Evolutionary conservation across 1,140 invertebrate genomes (phyloP).

Genomic region (Cepaea nemoralis): DNA sequence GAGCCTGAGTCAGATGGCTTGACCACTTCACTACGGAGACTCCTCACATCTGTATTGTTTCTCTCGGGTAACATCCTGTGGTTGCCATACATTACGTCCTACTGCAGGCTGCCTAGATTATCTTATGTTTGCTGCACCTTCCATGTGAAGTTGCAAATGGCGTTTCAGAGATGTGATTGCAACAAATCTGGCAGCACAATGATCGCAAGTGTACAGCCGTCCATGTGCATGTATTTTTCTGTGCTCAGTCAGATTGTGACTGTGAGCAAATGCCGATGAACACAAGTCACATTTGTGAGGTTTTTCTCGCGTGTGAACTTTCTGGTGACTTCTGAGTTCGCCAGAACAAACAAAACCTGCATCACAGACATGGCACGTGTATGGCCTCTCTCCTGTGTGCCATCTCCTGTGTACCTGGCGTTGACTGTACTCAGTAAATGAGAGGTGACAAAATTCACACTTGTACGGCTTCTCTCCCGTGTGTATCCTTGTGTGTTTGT

Average conservation of each 20-base stretch:
- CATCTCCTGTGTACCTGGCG: slow-evolving; percentile 28
- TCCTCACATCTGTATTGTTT: no score
- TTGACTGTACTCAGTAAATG: slow-evolving; percentile 74
- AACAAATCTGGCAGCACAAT: background rate
- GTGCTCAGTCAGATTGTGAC: background rate
- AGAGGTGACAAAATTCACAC: slow-evolving; percentile 86
- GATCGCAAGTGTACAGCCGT: background rate
- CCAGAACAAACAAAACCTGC: background rate
- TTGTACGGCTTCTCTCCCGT: slow-evolving; percentile 82
- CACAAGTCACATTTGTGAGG: background rate
- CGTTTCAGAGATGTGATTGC: no score
- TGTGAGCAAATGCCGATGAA: background rate
- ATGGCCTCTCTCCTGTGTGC: slow-evolving; percentile 40
- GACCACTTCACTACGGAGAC: no score
- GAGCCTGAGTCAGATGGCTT: no score
- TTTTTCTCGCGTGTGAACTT: background rate
- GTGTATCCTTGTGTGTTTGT: slow-evolving; percentile 72
- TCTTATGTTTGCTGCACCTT: no score
- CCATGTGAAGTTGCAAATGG: no score
- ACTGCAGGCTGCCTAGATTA: no score
- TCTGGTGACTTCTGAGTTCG: background rate
- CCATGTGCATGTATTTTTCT: background rate
- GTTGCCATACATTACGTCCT: no score
- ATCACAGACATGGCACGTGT: slow-evolving; percentile 29
- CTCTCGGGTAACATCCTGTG: no score